Conservation (phyloP, 2,113 vertebrate species). For the Leptodactylus fuscus region DNA sequence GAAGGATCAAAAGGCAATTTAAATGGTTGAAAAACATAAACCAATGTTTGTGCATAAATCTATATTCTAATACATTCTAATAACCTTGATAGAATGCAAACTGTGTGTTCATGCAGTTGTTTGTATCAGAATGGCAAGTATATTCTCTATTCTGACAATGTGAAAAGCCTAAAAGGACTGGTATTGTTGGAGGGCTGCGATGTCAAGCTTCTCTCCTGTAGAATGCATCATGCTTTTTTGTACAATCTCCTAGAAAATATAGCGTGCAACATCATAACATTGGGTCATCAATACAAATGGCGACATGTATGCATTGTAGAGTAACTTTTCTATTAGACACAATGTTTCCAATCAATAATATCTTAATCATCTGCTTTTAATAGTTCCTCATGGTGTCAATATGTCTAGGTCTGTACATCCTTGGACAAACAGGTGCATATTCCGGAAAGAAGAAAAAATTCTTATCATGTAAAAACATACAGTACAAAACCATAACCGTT, state of each 20-base stretch:
- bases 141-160: not conserved
- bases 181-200: not conserved
- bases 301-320: too few species aligned
- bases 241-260: not conserved
- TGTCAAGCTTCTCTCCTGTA: not conserved
- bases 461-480: too few species aligned
- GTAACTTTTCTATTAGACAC: too few species aligned
- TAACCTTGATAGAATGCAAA: not conserved
- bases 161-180: not conserved
- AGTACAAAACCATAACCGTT: too few species aligned
- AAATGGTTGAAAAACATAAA: not conserved
- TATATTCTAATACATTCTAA: not conserved
- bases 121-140: not conserved
- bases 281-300: too few species aligned
- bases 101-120: not conserved
- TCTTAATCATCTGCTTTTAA: too few species aligned
- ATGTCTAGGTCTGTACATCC: too few species aligned
- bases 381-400: too few species aligned
- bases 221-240: not conserved
- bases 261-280: too few species aligned
- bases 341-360: too few species aligned
- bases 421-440: too few species aligned
- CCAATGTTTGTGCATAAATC: conserved; percentile 8
- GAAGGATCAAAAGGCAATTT: not conserved
- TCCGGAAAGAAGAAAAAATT: too few species aligned